phyloP scores from a whole-genome alignment of 1,140 invertebrate genomes.

The Colletes latitarsis region DNA sequence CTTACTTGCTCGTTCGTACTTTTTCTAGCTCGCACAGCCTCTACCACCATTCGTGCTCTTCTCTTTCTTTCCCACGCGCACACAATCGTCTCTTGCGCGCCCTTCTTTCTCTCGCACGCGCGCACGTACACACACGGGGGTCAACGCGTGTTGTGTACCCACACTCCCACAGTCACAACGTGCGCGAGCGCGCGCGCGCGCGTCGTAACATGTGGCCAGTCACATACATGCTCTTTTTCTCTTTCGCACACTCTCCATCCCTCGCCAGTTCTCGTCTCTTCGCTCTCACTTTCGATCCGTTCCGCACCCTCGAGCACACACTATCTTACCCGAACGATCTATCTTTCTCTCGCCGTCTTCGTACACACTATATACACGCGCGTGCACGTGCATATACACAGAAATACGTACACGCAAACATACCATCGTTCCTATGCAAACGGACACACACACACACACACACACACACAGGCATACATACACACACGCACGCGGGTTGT shows the following conservation, averaged over 20 bases:
- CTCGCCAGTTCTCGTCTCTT: conserved; percentile 20
- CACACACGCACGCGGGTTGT: conserved; percentile 15
- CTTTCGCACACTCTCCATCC: conserved; percentile 24
- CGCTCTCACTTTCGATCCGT: conserved; percentile 42
- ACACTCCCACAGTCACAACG: background rate
- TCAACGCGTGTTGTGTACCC: background rate
- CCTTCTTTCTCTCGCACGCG: conserved; percentile 12
- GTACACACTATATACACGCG: conserved; percentile 34
- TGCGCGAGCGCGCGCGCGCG: background rate
- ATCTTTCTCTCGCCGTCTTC: conserved; percentile 44
- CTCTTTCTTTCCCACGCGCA: conserved; percentile 4
- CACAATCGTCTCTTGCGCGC: conserved; percentile 7
- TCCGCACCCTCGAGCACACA: conserved; percentile 51
- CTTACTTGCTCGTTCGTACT: background rate
- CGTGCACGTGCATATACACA: conserved; percentile 37
- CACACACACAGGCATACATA: conserved; percentile 51
- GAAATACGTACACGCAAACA: conserved; percentile 56
- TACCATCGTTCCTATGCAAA: conserved; percentile 67
- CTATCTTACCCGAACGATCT: conserved; percentile 45
- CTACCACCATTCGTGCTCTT: background rate
- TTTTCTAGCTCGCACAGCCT: conserved; percentile 13
- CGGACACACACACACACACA: conserved; percentile 27
- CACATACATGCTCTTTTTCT: conserved; percentile 34
- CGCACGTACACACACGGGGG: background rate
- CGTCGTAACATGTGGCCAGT: conserved; percentile 22